Evolutionary conservation across 2,888 invertebrate species (phyloP), one percentile per base, ranked within the genome.

Genomic region (Sipha maydis): DNA sequence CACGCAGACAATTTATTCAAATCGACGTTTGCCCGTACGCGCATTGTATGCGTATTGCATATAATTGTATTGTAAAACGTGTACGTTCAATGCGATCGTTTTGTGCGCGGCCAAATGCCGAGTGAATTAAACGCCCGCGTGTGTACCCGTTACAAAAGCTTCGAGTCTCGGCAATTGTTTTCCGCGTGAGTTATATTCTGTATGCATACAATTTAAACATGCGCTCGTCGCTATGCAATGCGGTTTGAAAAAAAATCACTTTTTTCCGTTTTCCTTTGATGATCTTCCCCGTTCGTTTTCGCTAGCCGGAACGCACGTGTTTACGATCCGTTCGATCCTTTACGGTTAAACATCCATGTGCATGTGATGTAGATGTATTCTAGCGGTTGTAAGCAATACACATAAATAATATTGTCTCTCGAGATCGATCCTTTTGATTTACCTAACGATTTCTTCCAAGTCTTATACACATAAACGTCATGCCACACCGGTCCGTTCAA

Each of bases 341-440:
- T 25, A 61, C 61, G 25, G 61, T 61, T 25, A 25, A 61, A 61
- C 61, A 21, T 56, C 56, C 21, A 19, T 1, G 21, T 19, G 56
- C 56, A 11, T 2, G 56, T 4, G 19, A 3, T 54, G 54, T 7
- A 54, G 56, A 1, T 56, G 4, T 56, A 56, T 19, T 19, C 56
- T 56, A 1, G 19, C 19, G 8, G 41, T 11, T 41, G 41, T 25
- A 3, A 21, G 25, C 61, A 61, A 21, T 7, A 1, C 25, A 25
- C 61, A 61, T 8, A 3, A 25, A 25, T 61, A 25, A 25, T 25
- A 25, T 8, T 9, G 61, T 61, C 61, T 48, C n/a, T 8, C 41
- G 76, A 77, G 17, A 77, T 28, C 17, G 76, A 48, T 54, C 48
- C 28, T 78, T 48, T 78, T 31, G 77, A 78, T 78, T 78, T 31